Evolutionary conservation across 2,113 vertebrate genomes (phyloP).

Genomic region (Lanius ludovicianus): DNA sequence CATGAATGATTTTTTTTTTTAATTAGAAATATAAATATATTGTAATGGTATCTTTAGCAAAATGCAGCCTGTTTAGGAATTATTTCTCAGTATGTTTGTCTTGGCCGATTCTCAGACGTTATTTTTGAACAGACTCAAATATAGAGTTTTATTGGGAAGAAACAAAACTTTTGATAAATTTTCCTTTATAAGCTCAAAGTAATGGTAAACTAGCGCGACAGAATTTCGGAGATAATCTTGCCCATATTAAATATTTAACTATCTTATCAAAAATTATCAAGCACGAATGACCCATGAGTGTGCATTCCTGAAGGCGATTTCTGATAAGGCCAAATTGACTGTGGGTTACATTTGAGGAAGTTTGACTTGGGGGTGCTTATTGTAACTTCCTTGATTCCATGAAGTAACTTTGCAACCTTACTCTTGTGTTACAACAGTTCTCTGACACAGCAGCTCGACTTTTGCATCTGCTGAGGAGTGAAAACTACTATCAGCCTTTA

Average conservation of each 20-base stretch:
- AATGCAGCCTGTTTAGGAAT: not conserved
- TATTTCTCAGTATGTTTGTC: not conserved
- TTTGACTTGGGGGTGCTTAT: not conserved
- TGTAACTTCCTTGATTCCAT: constrained; percentile 8
- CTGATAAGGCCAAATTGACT: not conserved
- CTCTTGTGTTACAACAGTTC: not conserved
- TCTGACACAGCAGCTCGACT: not conserved
- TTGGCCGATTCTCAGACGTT: not conserved
- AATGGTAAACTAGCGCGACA: not conserved
- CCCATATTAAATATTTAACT: constrained; percentile 47
- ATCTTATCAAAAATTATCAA: not conserved
- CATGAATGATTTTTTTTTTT: not conserved
- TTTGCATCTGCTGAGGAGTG: not conserved
- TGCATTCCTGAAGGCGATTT: not conserved
- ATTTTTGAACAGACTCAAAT: not conserved
- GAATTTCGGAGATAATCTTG: not conserved
- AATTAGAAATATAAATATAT: not conserved
- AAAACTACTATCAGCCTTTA: not conserved
- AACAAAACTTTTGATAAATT: constrained; percentile 14
- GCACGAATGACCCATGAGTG: not conserved
- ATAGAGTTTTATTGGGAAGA: not conserved
- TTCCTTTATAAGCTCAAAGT: not conserved
- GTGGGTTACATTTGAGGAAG: constrained; percentile 7
- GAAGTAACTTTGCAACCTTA: not conserved
- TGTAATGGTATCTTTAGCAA: not conserved